A percentile compares a stretch with the other conserved stretches of the same genome.
These are phyloP conservation scores for Dascyllus trimaculatus DNA, from an alignment of 2,113 vertebrate genomes.

Conservation along the genomic window DNA sequence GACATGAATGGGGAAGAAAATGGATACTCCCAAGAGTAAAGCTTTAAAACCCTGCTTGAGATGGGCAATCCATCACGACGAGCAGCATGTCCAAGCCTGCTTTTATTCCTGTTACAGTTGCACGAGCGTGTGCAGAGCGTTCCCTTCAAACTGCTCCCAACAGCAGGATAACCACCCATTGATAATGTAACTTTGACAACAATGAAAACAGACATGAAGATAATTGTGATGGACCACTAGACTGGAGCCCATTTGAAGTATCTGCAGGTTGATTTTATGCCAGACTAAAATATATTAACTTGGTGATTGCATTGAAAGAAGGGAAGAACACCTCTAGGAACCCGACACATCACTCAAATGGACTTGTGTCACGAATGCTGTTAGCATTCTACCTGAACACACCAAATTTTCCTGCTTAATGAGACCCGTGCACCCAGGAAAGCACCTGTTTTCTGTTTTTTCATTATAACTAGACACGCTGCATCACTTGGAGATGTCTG, in stretches of 20 bases:
- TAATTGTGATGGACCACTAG: constrained; percentile 40
- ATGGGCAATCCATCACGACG: background rate
- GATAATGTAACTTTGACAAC: constrained; percentile 31
- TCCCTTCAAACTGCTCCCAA: background rate
- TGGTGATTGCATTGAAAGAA: background rate
- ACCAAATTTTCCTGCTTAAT: background rate
- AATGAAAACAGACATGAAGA: constrained; percentile 34
- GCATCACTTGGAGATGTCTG: no score
- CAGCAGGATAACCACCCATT: background rate
- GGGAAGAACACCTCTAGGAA: background rate
- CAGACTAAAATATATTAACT: background rate
- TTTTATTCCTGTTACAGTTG: constrained; percentile 6
- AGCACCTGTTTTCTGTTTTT: no score
- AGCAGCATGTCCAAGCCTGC: constrained; percentile 13
- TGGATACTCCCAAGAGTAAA: constrained; percentile 20
- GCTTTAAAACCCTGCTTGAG: constrained; percentile 23
- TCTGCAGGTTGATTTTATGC: constrained; percentile 22
- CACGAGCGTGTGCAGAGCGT: constrained; percentile 1
- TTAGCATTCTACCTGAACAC: background rate
- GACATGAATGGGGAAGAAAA: background rate
- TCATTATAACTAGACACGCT: no score
- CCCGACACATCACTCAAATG: background rate
- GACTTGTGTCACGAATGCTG: background rate
- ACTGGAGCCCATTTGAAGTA: constrained; percentile 3
- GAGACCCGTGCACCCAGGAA: constrained; percentile 4